Base-by-base conservation (phyloP, 2,797 vertebrate genomes). In the Acanthurus leucopareius region DNA sequence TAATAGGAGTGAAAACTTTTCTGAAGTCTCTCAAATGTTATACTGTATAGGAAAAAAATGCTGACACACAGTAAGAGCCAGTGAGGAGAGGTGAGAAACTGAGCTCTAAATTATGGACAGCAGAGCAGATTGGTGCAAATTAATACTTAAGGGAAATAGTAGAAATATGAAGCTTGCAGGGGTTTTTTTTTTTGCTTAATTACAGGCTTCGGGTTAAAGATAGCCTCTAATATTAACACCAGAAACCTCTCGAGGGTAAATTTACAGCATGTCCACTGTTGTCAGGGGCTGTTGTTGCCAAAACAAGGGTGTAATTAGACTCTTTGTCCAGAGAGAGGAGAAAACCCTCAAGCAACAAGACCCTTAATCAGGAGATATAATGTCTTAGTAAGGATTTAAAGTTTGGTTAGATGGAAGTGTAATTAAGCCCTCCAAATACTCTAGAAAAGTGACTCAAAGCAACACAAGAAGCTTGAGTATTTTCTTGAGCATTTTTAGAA, bases 211-310 rank as follows among this genome's bases (percentile, higher is more conserved):
- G 35, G 74, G 84, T 84, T 90, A 90, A 91, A 92, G 68, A 90
- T 90, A 88, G 66, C 42, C n/a, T 40, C 75, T 52, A 75, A 85
- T 89, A 90, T 89, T 83, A 86, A 83, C 73, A 75, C 77, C 70
- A 73, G 71, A 74, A 85, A 77, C 65, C 84, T 78, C 90, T 63
- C 0, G 7, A 73, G 87, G 61, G 75, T 65, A 75, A 60, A 79
- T 86, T 83, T 81, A 84, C 65, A 77, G 64, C 68, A 80, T 71
- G 77, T 73, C 79, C 84, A 85, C 78, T 85, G 90, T 89, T 88
- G 83, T 89, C 77, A 66, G 60, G 71, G 65, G 75, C 65, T 87
- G 77, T 76, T 87, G 84, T 89, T 91, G 83, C 85, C 82, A 92
- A 89, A 90, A 68, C 86, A 92, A 85, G 68, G 56, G 22, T 67